Conservation (phyloP, 2,888 invertebrate genomes). For the Dasypolia templi region DNA sequence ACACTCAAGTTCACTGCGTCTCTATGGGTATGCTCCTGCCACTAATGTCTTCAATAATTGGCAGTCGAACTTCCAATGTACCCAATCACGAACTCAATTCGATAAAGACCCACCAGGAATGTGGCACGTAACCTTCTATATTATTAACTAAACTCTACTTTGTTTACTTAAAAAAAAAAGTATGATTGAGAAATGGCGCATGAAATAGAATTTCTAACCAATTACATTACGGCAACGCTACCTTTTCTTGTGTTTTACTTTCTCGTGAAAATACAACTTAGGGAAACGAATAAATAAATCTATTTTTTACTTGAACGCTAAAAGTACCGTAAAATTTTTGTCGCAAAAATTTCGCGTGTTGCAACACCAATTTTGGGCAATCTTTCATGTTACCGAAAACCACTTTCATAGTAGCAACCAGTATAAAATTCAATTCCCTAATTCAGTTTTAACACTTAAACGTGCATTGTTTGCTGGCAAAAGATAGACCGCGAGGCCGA, state of each 20-base stretch:
- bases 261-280: slow-evolving; percentile 46
- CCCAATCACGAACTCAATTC: slow-evolving; percentile 74
- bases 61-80: slow-evolving; percentile 81
- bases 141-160: slow-evolving; percentile 55
- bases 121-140: slow-evolving; percentile 53
- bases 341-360: slow-evolving; percentile 58
- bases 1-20: slow-evolving; percentile 76
- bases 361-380: slow-evolving; percentile 40
- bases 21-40: slow-evolving; percentile 78
- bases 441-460: slow-evolving; percentile 68
- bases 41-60: slow-evolving; percentile 85
- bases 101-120: slow-evolving; percentile 66
- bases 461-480: slow-evolving; percentile 65
- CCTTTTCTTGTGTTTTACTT: slow-evolving; percentile 61
- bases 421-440: slow-evolving; percentile 67
- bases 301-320: slow-evolving; percentile 49
- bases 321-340: slow-evolving; percentile 40
- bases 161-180: slow-evolving; percentile 54
- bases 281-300: slow-evolving; percentile 53
- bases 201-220: slow-evolving; percentile 61
- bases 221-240: slow-evolving; percentile 56
- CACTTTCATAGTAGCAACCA: slow-evolving; percentile 50
- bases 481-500: slow-evolving; percentile 63
- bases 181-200: slow-evolving; percentile 57
- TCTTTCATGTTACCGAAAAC: slow-evolving; percentile 59